Percentiles rank a stretch among this genome's conserved stretches.
phyloP scores from a whole-genome alignment of 2,888 invertebrate genomes.

The Rhyacophila evoluta region DNA sequence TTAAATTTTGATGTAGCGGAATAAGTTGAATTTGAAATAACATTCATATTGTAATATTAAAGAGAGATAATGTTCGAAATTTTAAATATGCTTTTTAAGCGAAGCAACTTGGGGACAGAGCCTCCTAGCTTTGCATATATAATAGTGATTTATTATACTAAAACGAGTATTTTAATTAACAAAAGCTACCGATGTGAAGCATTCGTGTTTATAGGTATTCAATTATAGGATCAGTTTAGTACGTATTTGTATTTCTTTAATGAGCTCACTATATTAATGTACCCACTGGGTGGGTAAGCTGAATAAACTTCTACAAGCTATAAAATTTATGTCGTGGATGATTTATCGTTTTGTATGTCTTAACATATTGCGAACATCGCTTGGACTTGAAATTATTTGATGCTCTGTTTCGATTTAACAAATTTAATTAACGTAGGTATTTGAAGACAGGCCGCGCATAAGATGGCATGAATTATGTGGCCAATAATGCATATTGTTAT shows the following conservation, averaged over 20 bases:
- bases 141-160: too few relatives aligned
- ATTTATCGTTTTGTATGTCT: neutral
- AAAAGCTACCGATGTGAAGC: too few relatives aligned
- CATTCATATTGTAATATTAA: too few relatives aligned
- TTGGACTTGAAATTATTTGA: neutral
- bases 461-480: neutral
- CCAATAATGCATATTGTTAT: neutral
- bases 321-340: neutral
- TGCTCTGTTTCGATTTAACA: neutral
- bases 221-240: too few relatives aligned
- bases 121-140: too few relatives aligned
- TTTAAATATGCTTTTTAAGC: too few relatives aligned
- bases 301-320: neutral
- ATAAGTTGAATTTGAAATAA: too few relatives aligned
- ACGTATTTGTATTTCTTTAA: neutral
- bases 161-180: too few relatives aligned
- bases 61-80: too few relatives aligned
- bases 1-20: too few relatives aligned
- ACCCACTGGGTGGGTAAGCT: neutral
- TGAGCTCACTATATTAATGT: neutral
- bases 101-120: too few relatives aligned
- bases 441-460: neutral
- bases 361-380: slow-evolving; percentile 22
- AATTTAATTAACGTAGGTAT: slow-evolving; percentile 6
- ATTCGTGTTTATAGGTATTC: too few relatives aligned